phyloP scores from a whole-genome alignment of 2,113 vertebrate genomes.

The Atractosteus spatula region DNA sequence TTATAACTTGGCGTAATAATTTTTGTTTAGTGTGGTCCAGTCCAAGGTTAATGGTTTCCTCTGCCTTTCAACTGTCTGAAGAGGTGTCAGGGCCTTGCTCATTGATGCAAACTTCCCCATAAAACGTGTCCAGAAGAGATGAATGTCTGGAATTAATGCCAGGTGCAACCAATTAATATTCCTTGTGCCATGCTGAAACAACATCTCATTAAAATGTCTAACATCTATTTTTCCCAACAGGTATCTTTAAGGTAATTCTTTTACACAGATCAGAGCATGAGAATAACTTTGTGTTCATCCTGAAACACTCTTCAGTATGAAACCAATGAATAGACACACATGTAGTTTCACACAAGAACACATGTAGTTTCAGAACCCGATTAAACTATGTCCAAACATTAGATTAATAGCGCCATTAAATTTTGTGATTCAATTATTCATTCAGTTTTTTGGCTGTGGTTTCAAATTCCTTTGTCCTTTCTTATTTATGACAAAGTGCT shows the following conservation, averaged over 20 bases:
- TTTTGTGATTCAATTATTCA: too few species aligned
- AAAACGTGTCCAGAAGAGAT: slow-evolving; percentile 49
- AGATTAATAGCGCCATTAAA: too few species aligned
- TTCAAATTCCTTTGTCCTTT: too few species aligned
- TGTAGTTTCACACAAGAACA: too few species aligned
- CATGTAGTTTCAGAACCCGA: too few species aligned
- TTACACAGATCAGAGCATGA: too few species aligned
- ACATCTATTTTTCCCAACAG: not conserved
- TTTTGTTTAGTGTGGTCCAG: slow-evolving; percentile 61
- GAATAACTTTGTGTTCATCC: too few species aligned
- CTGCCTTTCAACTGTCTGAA: slow-evolving; percentile 64
- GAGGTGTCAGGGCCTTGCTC: slow-evolving; percentile 43
- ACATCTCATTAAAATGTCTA: slow-evolving; percentile 13
- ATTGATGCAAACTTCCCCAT: slow-evolving; percentile 30
- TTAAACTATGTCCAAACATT: too few species aligned
- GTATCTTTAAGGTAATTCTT: not conserved
- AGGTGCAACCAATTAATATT: slow-evolving; percentile 55
- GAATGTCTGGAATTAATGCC: slow-evolving; percentile 59
- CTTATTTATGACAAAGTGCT: too few species aligned
- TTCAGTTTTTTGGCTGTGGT: too few species aligned
- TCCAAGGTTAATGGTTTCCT: slow-evolving; percentile 71
- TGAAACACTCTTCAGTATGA: too few species aligned
- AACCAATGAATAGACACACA: too few species aligned
- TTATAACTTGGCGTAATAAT: slow-evolving; percentile 74
- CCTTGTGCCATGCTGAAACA: slow-evolving; percentile 32